Percentiles rank a stretch among this genome's conserved stretches.
These are phyloP conservation scores for Carassius gibelio DNA, from an alignment of 2,113 vertebrate species.

Conservation along the genomic window DNA sequence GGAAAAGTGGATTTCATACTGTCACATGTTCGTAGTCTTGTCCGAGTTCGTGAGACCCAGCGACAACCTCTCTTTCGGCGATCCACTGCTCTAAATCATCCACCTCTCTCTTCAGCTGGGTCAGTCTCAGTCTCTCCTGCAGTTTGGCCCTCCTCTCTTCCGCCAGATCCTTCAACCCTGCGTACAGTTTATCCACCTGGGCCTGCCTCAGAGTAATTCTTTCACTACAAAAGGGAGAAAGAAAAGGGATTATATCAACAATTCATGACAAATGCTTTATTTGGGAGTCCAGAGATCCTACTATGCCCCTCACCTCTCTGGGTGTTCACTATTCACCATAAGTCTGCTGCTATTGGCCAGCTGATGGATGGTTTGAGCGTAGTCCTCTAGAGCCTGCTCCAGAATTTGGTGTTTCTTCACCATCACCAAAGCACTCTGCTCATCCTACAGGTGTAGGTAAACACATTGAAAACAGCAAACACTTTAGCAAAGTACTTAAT, in stretches of 20 bases:
- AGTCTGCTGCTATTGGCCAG: conserved; percentile 86
- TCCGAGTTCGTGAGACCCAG: conserved; percentile 91
- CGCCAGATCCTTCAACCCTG: conserved; percentile 87
- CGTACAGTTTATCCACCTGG: conserved; percentile 89
- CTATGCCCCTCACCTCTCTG: conserved; percentile 81
- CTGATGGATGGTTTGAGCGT: conserved; percentile 87
- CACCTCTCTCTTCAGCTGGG: conserved; percentile 89
- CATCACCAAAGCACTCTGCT: conserved; percentile 88
- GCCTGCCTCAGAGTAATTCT: conserved; percentile 85
- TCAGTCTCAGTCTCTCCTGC: conserved; percentile 88
- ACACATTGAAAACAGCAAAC: not conserved
- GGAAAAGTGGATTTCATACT: conserved; percentile 62
- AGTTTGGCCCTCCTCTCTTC: conserved; percentile 84
- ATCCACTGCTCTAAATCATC: conserved; percentile 97
- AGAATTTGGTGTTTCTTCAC: conserved; percentile 88
- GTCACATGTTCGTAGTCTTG: conserved; percentile 97
- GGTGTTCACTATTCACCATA: conserved; percentile 86
- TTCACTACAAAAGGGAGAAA: conserved; percentile 69
- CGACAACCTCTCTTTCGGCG: conserved; percentile 91
- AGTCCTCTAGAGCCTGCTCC: conserved; percentile 90
- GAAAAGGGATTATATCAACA: not conserved
- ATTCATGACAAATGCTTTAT: not conserved
- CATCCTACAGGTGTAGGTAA: conserved; percentile 75
- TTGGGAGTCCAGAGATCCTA: not conserved
- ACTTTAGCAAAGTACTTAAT: not conserved